Evolutionary conservation across 1,140 invertebrate genomes (phyloP), one percentile per base, ranked within the genome.

Genomic region (Drosophila repleta): DNA sequence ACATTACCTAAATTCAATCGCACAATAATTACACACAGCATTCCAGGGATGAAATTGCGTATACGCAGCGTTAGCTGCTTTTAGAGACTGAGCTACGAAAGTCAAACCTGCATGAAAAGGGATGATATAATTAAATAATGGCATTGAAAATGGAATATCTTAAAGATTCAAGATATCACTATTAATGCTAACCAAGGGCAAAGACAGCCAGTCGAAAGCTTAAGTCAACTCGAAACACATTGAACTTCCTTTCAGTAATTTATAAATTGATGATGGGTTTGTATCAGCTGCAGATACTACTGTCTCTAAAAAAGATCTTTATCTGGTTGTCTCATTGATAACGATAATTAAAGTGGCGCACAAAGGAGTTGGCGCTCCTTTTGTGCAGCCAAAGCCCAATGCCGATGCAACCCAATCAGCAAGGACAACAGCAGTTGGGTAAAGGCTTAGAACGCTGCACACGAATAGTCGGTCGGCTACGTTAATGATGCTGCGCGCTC

Each of bases 1-100:
- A 18, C 46, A 80, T 69, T 52, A 76, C 68, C 69, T 73, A 84
- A 80, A 77, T 79, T 49, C 48, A 62, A 49, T 57, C 60, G 49
- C 17, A 53, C 29, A 20, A 39, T 29, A 49, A 35, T 26, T 20
- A 56, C 55, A 45, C 41, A 58, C 41, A 32, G 24, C 10, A 52
- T 49, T 32, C n/a, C 11, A 5, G 4, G 8, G 10, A 11, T 5
- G 2, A 48, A 11, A 46, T 58, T 66, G 21, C 68, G 15, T 26
- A 66, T 66, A 71, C 68, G 68, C 62, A 66, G 24, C 53, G 45
- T 64, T 11, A 35, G 26, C 26, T 8, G 6, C 26, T 6, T 29
- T 29, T 29, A 29, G 26, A 7, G 6, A 43, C 10, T 1, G 21
- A 8, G 11, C 26, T 56, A 26, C 15, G 4, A 0, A 11, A 5